Conservation (phyloP, 2,113 vertebrate genomes). For the Nycticryphes semicollaris region DNA sequence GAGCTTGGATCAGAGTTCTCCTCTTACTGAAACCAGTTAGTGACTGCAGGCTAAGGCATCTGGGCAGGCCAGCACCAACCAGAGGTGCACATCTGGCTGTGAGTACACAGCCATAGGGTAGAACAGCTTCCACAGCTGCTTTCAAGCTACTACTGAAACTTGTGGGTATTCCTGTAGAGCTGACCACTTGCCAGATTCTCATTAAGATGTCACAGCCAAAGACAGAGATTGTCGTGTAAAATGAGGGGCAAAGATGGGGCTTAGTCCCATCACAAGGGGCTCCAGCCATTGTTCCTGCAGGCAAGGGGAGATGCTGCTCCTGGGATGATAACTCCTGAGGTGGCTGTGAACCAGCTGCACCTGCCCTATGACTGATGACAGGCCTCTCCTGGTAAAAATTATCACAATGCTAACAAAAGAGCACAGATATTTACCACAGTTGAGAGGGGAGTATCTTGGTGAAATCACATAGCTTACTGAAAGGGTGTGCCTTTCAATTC, state of each 20-base stretch:
- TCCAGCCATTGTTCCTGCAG: background rate
- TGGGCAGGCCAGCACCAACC: background rate
- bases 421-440: background rate
- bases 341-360: background rate
- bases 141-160: background rate
- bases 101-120: background rate
- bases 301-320: background rate
- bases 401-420: background rate
- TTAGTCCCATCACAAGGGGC: fast-evolving
- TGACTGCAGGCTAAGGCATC: background rate
- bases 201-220: background rate
- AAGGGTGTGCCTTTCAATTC: background rate
- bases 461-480: background rate
- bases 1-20: background rate
- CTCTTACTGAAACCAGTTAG: background rate
- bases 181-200: background rate
- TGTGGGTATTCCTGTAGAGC: background rate
- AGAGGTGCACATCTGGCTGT: background rate
- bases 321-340: background rate
- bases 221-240: background rate
- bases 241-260: background rate
- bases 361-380: background rate
- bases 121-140: background rate
- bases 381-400: background rate
- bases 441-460: background rate